phyloP scores from a whole-genome alignment of 2,888 invertebrate genomes.

The Ypsolopha sequella region DNA sequence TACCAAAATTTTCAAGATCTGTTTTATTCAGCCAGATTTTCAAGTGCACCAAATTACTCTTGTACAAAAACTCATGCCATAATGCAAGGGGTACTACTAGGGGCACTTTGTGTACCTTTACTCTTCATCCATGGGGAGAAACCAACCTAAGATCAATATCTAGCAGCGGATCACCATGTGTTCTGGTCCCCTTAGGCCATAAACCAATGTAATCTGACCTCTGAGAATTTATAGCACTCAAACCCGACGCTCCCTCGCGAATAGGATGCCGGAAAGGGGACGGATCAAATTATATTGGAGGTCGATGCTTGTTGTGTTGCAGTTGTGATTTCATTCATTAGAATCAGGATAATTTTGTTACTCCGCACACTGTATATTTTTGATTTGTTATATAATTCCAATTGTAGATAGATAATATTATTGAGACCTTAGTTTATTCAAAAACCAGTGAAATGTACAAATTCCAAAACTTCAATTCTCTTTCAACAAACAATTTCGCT shows the following conservation, averaged over 20 bases:
- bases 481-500: background rate
- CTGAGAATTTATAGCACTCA: background rate
- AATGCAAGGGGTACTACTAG: too few relatives aligned
- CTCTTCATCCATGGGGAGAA: too few relatives aligned
- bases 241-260: background rate
- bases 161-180: conserved; percentile 51
- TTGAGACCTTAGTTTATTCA: background rate
- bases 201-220: background rate
- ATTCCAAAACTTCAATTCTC: background rate
- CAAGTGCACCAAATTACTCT: too few relatives aligned
- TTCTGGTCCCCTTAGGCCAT: conserved; percentile 12
- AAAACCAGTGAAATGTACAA: background rate
- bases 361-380: background rate
- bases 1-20: too few relatives aligned
- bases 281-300: conserved; percentile 45
- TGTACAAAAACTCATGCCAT: too few relatives aligned
- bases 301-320: conserved; percentile 9
- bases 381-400: background rate
- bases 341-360: background rate
- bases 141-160: conserved; percentile 52
- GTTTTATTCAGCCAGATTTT: too few relatives aligned
- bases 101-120: too few relatives aligned
- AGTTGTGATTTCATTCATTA: background rate
- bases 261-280: conserved; percentile 3
- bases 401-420: background rate